Conservation (phyloP, 2,113 vertebrate genomes). For the Picathartes gymnocephalus region DNA sequence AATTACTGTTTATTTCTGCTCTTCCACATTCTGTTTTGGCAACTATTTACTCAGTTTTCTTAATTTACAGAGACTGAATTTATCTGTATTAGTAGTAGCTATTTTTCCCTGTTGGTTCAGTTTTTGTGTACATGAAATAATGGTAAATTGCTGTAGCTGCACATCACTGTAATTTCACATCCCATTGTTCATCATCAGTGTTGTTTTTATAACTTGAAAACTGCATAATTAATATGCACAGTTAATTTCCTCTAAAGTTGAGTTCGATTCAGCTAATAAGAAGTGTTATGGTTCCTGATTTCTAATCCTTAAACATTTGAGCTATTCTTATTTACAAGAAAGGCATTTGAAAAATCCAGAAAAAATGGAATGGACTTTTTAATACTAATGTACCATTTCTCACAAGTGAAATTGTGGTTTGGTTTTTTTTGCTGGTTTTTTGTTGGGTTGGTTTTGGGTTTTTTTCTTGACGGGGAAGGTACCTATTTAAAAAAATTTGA, state of each 20-base stretch:
- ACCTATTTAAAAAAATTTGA: rapidly evolving
- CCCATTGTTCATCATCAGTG: neutral
- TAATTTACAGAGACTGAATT: neutral
- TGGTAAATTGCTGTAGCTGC: neutral
- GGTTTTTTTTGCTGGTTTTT: neutral
- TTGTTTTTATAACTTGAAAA: neutral
- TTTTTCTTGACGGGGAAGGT: neutral
- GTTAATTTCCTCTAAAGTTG: neutral
- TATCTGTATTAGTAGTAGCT: neutral
- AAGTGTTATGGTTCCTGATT: neutral
- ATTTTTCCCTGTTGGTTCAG: neutral
- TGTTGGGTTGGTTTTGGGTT: rapidly evolving
- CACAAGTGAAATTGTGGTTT: neutral
- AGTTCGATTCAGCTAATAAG: neutral
- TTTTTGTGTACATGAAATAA: neutral
- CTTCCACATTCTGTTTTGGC: neutral
- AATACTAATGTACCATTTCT: neutral
- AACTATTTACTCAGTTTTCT: neutral
- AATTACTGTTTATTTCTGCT: neutral
- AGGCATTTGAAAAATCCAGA: neutral
- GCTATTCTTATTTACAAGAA: neutral
- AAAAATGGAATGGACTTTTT: neutral
- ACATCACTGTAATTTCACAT: neutral
- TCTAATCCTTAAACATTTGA: neutral
- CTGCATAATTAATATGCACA: neutral